Percentiles rank a stretch among this genome's conserved stretches.
Evolutionary conservation across 2,888 invertebrate genomes (phyloP).

Genomic region (Branchellion lobata): DNA sequence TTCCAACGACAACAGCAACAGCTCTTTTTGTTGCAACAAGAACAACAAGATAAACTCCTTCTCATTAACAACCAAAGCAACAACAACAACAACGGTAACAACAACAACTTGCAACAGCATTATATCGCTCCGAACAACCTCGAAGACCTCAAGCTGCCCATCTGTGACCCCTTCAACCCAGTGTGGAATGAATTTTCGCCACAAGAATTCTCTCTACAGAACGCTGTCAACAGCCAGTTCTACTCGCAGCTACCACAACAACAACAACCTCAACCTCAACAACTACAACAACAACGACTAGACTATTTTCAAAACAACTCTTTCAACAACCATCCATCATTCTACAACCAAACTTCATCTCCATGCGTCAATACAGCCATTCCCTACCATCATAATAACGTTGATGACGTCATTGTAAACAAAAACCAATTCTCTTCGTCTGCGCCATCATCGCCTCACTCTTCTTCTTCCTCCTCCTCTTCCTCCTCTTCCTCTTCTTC

Average conservation of each 20-base stretch:
- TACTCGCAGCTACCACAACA: background rate
- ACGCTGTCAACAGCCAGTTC: background rate
- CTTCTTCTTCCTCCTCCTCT: constrained; percentile 11
- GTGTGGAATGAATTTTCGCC: background rate
- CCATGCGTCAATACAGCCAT: background rate
- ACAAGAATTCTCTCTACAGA: background rate
- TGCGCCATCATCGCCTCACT: background rate
- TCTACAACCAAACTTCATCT: background rate
- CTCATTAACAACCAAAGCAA: too few species aligned
- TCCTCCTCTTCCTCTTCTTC: constrained; percentile 14
- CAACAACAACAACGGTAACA: too few species aligned
- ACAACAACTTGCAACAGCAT: background rate
- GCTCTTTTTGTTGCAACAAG: constrained; percentile 15
- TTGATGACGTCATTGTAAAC: background rate
- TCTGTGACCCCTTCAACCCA: background rate
- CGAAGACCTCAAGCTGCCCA: background rate
- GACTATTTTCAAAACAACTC: background rate
- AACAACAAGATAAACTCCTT: constrained; percentile 20
- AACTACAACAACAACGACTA: background rate
- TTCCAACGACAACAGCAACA: constrained; percentile 28
- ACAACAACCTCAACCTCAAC: too few species aligned
- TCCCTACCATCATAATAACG: background rate
- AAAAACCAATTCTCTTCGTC: background rate
- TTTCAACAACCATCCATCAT: background rate
- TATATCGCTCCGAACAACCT: background rate